Base-by-base conservation (phyloP, 2,888 invertebrate genomes). In the Allygus modestus region DNA sequence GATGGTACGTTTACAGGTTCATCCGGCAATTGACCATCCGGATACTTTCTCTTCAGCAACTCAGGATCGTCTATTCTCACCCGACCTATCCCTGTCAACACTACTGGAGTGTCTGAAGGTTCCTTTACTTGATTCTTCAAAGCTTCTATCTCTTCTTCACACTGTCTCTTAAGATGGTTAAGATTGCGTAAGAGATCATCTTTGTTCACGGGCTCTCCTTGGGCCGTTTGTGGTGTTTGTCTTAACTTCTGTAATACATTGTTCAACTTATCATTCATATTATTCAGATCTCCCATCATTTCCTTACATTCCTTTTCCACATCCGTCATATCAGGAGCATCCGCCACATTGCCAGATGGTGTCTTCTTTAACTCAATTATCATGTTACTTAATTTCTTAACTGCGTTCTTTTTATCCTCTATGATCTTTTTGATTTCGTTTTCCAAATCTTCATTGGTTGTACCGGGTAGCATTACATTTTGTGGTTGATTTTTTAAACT, bases 1-100 rank as follows among this genome's bases (percentile, higher is more conserved):
- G 51, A 51, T 9, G 51, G 51, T 2, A 15, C 9, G n/a, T 17
- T 51, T 17, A 51, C 51, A 11, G 51, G 51, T 51, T 51, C 51
- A 51, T 51, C 17, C 2, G 15, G 51, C 15, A 15, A 15, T 17
- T 17, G 15, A 15, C 51, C 17, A 17, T 51, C 96, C 0, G 99
- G 99, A 91, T 99, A 99, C 69, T 98, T 94, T 61, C 95, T 91
- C 91, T 99, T 99, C 75, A 99, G 91, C 83, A 99, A 97, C 92
- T 99, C 99, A 0, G 98, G 96, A 91, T 99, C 99, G 0, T 99
- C 99, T 86, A 99, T 99, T 85, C 99, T 51, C 12, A 51, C 9
- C n/a, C 17, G 51, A 5, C 51, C 51, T 9, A 15, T 9, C 2
- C 51, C 51, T 17, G 51, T 51, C 51, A 51, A 17, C 12, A 51